A percentile compares a stretch with the other conserved stretches of the same genome.
phyloP scores from a whole-genome alignment of 23 tunicate species.

The Styela clava region DNA sequence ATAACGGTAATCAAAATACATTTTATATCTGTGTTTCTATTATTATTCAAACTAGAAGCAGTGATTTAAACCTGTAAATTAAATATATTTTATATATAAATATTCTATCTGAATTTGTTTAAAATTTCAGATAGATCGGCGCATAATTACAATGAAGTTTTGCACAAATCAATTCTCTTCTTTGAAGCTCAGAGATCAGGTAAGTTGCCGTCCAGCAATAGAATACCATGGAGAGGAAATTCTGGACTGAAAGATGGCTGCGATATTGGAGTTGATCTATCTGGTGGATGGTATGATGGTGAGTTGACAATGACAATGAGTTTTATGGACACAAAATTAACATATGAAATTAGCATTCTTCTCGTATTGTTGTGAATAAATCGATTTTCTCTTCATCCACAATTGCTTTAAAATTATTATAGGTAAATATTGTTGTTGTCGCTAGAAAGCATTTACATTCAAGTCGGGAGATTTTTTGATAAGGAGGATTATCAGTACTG shows the following conservation, averaged over 20 bases:
- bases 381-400: no score
- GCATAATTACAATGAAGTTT: constrained; percentile 72
- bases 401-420: no score
- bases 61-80: no score
- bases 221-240: constrained; percentile 91
- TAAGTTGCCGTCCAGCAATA: constrained; percentile 48
- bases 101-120: neutral
- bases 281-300: constrained; percentile 95
- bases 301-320: constrained; percentile 1
- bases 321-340: neutral
- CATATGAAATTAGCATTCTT: no score
- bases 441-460: no score
- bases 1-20: neutral
- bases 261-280: constrained; percentile 67
- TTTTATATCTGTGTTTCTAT: no score
- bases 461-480: no score
- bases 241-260: constrained; percentile 94
- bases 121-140: constrained; percentile 18
- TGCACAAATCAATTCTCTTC: constrained; percentile 79
- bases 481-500: no score
- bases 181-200: constrained; percentile 96
- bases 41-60: no score
- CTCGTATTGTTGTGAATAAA: no score
- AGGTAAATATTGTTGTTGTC: no score
- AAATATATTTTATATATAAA: no score